These are phyloP conservation scores for Craterocephalus amniculus DNA, from an alignment of 2,797 vertebrate genomes.

Conservation along the genomic window DNA sequence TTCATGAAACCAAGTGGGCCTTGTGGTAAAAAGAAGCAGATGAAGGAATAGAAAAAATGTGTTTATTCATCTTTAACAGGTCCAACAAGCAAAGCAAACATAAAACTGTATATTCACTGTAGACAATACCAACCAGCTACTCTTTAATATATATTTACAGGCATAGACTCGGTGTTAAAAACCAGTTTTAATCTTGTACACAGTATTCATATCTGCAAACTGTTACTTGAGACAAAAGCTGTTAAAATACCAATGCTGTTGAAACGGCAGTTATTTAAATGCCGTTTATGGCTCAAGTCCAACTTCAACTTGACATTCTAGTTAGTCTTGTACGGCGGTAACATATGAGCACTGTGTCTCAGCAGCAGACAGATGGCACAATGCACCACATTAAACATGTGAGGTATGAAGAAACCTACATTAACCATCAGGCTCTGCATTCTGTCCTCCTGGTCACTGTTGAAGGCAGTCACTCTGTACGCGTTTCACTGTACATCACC, in stretches of 20 bases:
- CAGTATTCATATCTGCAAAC: conserved; percentile 28
- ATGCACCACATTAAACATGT: conserved; percentile 27
- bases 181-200: conserved; percentile 14
- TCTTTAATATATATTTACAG: conserved; percentile 60
- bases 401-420: conserved; percentile 26
- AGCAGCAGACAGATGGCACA: conserved; percentile 46
- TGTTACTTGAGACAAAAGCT: conserved; percentile 25
- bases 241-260: conserved; percentile 25
- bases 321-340: conserved; percentile 36
- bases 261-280: conserved; percentile 11
- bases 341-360: conserved; percentile 21
- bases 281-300: conserved; percentile 36
- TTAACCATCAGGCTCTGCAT: conserved; percentile 30
- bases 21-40: not conserved
- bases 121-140: conserved; percentile 20
- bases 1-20: not conserved
- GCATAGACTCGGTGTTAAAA: conserved; percentile 33
- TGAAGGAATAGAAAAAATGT: conserved; percentile 55
- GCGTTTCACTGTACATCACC: conserved; percentile 27
- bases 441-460: conserved; percentile 2
- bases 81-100: conserved; percentile 66
- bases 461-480: conserved; percentile 11
- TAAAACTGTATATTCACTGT: conserved; percentile 45
- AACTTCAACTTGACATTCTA: conserved; percentile 51
- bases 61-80: conserved; percentile 70